Conservation (phyloP, 1,140 invertebrate species). For the Magallana ariakensis region DNA sequence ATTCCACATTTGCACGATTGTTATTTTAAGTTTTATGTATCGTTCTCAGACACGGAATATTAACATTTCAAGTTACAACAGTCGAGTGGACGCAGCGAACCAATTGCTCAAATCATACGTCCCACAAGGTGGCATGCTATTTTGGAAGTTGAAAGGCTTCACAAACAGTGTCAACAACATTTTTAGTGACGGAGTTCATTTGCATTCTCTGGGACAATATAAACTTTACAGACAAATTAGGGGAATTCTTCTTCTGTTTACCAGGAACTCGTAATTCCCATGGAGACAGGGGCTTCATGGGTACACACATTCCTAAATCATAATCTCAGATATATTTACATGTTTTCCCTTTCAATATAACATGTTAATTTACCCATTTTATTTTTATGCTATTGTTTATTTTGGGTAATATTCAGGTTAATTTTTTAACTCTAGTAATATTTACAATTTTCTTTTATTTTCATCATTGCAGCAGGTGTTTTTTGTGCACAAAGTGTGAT, state of each 20-base stretch:
- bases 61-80: too few relatives aligned
- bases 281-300: neutral
- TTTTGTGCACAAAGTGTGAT: neutral
- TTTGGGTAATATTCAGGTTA: too few relatives aligned
- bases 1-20: neutral
- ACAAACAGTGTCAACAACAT: neutral
- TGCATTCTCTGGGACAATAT: neutral
- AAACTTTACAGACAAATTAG: conserved; percentile 1
- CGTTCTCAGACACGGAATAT: too few relatives aligned
- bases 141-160: neutral
- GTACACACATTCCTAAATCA: neutral
- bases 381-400: too few relatives aligned
- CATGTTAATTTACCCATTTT: too few relatives aligned
- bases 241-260: neutral
- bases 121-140: neutral
- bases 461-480: neutral
- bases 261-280: neutral
- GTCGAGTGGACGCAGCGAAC: too few relatives aligned
- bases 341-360: too few relatives aligned
- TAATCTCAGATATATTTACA: too few relatives aligned
- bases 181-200: neutral
- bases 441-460: too few relatives aligned
- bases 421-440: too few relatives aligned
- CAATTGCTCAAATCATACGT: neutral
- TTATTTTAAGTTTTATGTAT: too few relatives aligned